These are phyloP conservation scores for Rutilus rutilus DNA, from an alignment of 2,113 vertebrate species.

Conservation along the genomic window DNA sequence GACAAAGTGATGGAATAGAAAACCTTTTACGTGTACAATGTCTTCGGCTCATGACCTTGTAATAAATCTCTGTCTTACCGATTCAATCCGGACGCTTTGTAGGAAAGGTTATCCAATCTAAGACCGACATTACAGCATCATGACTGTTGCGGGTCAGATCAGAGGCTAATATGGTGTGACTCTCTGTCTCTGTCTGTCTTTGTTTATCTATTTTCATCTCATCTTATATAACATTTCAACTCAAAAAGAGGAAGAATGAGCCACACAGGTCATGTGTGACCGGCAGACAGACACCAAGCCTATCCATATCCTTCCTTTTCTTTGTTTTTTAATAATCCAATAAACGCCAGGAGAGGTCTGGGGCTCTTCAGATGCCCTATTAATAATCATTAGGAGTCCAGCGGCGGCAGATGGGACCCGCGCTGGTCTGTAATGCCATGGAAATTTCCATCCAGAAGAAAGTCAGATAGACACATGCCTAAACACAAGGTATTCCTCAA, in stretches of 20 bases:
- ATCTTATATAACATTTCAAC: neutral
- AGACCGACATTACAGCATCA: neutral
- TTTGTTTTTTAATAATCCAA: constrained; percentile 34
- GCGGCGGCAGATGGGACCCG: constrained; percentile 66
- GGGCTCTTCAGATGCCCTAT: constrained; percentile 44
- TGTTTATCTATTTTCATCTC: constrained; percentile 4
- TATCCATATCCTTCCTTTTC: constrained; percentile 40
- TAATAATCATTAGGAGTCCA: constrained; percentile 66
- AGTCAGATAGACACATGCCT: constrained; percentile 30
- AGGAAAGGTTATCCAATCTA: constrained; percentile 21
- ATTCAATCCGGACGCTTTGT: neutral
- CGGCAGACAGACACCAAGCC: neutral
- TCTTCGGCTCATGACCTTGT: constrained; percentile 1
- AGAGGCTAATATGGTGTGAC: constrained; percentile 7
- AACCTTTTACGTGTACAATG: neutral
- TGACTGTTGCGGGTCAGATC: neutral
- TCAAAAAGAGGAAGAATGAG: neutral
- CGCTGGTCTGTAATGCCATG: constrained; percentile 64
- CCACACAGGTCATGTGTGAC: neutral
- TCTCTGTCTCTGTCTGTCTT: neutral
- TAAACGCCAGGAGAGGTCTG: constrained; percentile 33
- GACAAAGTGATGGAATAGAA: neutral
- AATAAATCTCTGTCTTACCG: neutral
- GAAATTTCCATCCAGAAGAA: constrained; percentile 64
- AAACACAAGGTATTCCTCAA: neutral